A percentile compares a stretch with the other conserved stretches of the same genome.
Conservation (phyloP, 2,797 vertebrate species). For the Merluccius polli region DNA sequence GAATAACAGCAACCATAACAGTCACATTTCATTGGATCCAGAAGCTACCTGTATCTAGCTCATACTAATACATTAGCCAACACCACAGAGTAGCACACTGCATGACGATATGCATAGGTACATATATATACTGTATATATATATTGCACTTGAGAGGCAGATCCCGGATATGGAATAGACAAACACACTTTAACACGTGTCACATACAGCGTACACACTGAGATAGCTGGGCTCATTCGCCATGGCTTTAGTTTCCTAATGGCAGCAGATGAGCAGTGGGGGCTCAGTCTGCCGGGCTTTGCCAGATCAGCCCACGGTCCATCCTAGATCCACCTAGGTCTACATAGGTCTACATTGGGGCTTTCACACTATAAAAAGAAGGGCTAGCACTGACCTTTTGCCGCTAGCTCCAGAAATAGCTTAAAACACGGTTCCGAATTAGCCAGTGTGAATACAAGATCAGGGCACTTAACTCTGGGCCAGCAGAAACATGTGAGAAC, state of each 20-base stretch:
- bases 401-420: background rate
- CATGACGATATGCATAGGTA: conserved; percentile 8
- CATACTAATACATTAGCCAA: background rate
- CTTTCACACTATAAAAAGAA: background rate
- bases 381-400: background rate
- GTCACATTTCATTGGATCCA: no score
- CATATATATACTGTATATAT: background rate
- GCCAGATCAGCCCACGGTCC: conserved; percentile 7
- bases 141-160: background rate
- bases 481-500: background rate
- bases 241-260: conserved; percentile 71
- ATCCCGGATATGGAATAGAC: conserved; percentile 12
- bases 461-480: background rate
- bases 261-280: conserved; percentile 23
- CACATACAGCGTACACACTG: conserved; percentile 10
- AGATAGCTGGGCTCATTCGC: conserved; percentile 28
- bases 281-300: conserved; percentile 38
- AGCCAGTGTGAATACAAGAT: background rate
- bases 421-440: background rate
- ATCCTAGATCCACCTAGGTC: no score
- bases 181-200: conserved; percentile 17
- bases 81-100: background rate
- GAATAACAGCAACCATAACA: no score
- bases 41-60: background rate
- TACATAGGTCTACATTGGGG: background rate